These are phyloP conservation scores for Stenopsyche tienmushanensis DNA, from an alignment of 1,140 invertebrate species.

Conservation along the genomic window DNA sequence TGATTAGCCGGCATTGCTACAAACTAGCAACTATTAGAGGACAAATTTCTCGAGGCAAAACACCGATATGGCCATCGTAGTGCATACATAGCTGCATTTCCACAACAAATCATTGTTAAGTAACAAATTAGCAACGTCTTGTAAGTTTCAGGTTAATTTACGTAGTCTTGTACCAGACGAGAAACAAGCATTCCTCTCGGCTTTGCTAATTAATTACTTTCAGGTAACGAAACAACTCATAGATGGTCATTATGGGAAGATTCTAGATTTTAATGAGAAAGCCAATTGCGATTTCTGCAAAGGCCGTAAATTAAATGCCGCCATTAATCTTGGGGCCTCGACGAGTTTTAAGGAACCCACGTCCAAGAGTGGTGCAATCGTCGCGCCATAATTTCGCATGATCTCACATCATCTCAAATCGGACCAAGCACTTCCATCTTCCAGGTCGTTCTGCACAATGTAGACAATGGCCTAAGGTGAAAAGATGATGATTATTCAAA, in stretches of 20 bases:
- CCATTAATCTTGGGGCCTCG: background rate
- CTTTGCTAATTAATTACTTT: constrained; percentile 3
- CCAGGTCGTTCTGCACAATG: too few relatives aligned
- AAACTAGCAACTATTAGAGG: too few relatives aligned
- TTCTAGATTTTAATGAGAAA: constrained; percentile 7
- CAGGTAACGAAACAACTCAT: background rate
- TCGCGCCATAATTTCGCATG: too few relatives aligned
- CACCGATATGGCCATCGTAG: too few relatives aligned
- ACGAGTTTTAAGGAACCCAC: too few relatives aligned
- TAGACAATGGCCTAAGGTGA: background rate
- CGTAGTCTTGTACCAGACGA: background rate
- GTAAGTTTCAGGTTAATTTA: constrained; percentile 3
- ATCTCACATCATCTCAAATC: too few relatives aligned
- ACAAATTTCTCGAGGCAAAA: too few relatives aligned
- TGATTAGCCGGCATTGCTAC: too few relatives aligned
- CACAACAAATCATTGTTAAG: constrained; percentile 1
- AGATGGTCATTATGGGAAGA: background rate
- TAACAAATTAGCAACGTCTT: constrained; percentile 1
- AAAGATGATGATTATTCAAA: background rate
- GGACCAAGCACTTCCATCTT: too few relatives aligned
- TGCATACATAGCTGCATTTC: background rate
- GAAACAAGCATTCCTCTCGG: background rate
- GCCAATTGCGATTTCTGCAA: background rate
- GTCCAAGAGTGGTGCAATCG: too few relatives aligned
- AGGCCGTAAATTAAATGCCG: background rate